Evolutionary conservation across 2,888 invertebrate species (phyloP).

Genomic region (Hedya salicella): DNA sequence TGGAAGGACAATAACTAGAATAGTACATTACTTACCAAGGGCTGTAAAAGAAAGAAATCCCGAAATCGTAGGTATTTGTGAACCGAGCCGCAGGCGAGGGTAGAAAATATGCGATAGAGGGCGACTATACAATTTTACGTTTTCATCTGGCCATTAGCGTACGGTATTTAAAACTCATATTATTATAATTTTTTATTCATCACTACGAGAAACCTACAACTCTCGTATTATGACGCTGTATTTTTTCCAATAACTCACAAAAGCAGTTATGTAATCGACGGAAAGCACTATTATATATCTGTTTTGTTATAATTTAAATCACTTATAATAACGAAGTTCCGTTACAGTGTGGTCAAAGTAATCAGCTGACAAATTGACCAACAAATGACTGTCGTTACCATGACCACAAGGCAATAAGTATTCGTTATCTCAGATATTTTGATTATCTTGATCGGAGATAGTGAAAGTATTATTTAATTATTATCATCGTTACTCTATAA

Average conservation of each 20-base stretch:
- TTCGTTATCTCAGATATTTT: constrained; percentile 29
- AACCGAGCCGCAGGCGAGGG: too few species aligned
- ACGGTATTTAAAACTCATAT: too few species aligned
- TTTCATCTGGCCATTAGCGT: too few species aligned
- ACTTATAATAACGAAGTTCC: constrained; percentile 29
- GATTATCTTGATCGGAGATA: constrained; percentile 29
- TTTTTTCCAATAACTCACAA: neutral
- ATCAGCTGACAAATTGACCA: constrained; percentile 22
- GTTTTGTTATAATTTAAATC: constrained; percentile 19
- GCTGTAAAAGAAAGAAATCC: too few species aligned
- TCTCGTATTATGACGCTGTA: neutral
- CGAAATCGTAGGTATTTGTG: too few species aligned
- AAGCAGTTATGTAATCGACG: constrained; percentile 1
- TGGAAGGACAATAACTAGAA: too few species aligned
- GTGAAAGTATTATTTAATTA: constrained; percentile 28
- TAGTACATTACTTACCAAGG: too few species aligned
- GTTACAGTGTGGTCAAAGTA: constrained; percentile 23
- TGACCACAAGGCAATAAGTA: constrained; percentile 10
- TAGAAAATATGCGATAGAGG: too few species aligned
- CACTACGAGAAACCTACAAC: too few species aligned
- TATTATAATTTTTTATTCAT: too few species aligned
- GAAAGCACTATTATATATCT: constrained; percentile 1
- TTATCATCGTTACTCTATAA: constrained; percentile 18
- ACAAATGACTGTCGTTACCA: constrained; percentile 16
- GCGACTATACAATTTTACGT: too few species aligned